Percentiles rank a stretch among this genome's conserved stretches.
These are phyloP conservation scores for Phataginus tricuspis DNA, from an alignment of 2,797 vertebrate species.

Conservation along the genomic window DNA sequence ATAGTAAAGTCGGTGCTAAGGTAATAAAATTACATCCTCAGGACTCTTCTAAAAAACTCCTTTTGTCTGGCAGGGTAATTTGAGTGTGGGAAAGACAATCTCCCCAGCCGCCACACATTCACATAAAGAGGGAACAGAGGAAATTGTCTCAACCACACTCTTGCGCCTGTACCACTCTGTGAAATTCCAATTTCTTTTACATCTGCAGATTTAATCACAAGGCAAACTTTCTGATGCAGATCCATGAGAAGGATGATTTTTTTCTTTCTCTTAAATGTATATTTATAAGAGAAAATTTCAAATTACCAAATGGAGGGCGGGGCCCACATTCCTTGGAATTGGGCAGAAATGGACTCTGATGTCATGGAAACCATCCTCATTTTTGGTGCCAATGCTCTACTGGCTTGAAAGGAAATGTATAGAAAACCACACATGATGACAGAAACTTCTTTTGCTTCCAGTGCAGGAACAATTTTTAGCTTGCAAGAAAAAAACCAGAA, in stretches of 20 bases:
- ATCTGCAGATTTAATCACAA: constrained; percentile 47
- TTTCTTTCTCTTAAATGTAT: not conserved
- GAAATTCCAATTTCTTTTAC: not conserved
- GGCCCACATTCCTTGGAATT: not conserved
- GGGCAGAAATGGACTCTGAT: not conserved
- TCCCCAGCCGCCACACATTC: not conserved
- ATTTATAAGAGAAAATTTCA: constrained; percentile 24
- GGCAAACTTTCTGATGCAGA: constrained; percentile 23
- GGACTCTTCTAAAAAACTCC: constrained; percentile 63
- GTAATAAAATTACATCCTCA: constrained; percentile 79
- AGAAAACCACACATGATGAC: not conserved
- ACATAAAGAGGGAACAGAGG: not conserved
- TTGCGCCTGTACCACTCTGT: not conserved
- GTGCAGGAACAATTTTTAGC: constrained; percentile 43
- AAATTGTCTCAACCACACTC: constrained; percentile 23
- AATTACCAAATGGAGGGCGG: not conserved
- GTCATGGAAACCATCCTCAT: not conserved
- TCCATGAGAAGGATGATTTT: not conserved
- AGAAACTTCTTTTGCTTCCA: constrained; percentile 44
- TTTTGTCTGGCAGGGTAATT: constrained; percentile 70
- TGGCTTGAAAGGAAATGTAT: constrained; percentile 10
- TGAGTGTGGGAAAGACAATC: constrained; percentile 50
- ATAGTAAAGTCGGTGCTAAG: constrained; percentile 71
- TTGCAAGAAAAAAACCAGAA: not conserved
- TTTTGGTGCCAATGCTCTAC: not conserved